These are phyloP conservation scores for Fissipunctia ypsillon DNA, from an alignment of 2,888 invertebrate species.

Conservation along the genomic window DNA sequence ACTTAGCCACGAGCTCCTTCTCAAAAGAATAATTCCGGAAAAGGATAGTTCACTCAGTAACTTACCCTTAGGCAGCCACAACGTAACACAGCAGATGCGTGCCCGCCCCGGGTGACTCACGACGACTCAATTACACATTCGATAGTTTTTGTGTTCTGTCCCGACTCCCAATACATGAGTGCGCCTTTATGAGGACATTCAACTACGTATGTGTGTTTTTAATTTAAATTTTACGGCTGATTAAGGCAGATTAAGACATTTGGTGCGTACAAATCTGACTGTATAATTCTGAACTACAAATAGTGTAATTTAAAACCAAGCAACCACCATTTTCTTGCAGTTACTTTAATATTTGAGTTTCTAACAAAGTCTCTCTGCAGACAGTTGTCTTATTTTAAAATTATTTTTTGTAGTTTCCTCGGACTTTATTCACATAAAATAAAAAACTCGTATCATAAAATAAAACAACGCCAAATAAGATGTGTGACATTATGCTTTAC, in stretches of 20 bases:
- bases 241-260: constrained; percentile 53
- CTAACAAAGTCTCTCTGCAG: constrained; percentile 26
- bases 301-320: constrained; percentile 24
- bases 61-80: constrained; percentile 72
- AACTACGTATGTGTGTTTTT: constrained; percentile 64
- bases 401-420: constrained; percentile 53
- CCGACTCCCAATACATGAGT: constrained; percentile 60
- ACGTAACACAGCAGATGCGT: constrained; percentile 85
- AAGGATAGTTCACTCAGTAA: constrained; percentile 54
- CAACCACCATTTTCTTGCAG: neutral
- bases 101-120: constrained; percentile 83
- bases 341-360: constrained; percentile 28
- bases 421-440: constrained; percentile 49
- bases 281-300: constrained; percentile 7
- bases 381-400: constrained; percentile 43
- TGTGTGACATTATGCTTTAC: constrained; percentile 65
- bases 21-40: no score
- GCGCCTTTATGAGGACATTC: constrained; percentile 72
- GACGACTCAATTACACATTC: constrained; percentile 90
- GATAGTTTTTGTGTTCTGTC: constrained; percentile 85
- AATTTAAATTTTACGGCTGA: constrained; percentile 61
- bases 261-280: constrained; percentile 52
- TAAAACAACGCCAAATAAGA: constrained; percentile 50
- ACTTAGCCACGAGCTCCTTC: no score
- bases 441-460: constrained; percentile 49